phyloP scores from a whole-genome alignment of 2,113 vertebrate genomes.

The Butorides virescens region DNA sequence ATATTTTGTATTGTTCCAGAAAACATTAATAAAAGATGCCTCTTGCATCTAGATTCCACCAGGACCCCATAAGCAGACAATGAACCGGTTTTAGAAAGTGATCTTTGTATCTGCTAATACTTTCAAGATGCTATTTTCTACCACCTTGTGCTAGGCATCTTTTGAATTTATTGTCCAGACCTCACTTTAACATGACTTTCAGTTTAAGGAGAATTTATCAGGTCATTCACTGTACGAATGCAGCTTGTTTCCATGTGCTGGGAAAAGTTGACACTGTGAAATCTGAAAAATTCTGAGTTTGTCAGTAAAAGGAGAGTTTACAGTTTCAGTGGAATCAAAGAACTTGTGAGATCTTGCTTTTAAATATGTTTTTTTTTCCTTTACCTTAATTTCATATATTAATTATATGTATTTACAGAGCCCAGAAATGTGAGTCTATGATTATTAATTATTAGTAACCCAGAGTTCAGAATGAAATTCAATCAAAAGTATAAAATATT shows the following conservation, averaged over 20 bases:
- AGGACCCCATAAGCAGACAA: not conserved
- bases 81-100: not conserved
- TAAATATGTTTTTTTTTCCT: not conserved
- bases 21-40: not conserved
- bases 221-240: constrained; percentile 7
- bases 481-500: not conserved
- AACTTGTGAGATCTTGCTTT: not conserved
- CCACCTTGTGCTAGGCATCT: not conserved
- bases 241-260: not conserved
- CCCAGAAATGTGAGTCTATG: not conserved
- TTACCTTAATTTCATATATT: not conserved
- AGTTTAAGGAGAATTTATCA: constrained; percentile 1
- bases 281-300: not conserved
- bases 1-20: not conserved
- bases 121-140: constrained; percentile 5
- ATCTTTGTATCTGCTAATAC: not conserved
- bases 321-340: not conserved
- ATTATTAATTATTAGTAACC: not conserved
- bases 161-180: not conserved
- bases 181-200: not conserved
- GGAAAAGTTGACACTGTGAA: not conserved
- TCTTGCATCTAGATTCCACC: not conserved
- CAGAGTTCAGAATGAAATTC: not conserved
- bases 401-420: not conserved
- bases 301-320: not conserved